Percentiles rank a stretch among this genome's conserved stretches.
Conservation (phyloP, 2,113 vertebrate genomes). For the Connochaetes taurinus region DNA sequence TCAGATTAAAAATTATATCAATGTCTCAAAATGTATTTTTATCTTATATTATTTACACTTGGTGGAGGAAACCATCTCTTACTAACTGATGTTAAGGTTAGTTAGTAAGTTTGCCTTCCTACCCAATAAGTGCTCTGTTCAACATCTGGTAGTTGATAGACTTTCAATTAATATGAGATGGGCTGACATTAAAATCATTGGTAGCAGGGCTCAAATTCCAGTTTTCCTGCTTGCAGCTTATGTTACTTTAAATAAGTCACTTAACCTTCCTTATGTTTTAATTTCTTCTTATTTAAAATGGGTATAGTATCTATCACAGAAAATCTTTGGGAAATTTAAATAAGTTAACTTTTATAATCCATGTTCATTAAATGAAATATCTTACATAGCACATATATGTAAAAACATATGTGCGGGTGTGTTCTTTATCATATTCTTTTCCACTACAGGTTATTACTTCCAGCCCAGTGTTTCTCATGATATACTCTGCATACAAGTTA, state of each 20-base stretch:
- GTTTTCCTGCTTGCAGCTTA: not conserved
- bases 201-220: not conserved
- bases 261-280: not conserved
- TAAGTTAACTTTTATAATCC: not conserved
- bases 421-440: not conserved
- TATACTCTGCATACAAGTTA: too few species aligned
- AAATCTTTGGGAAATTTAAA: not conserved
- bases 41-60: not conserved
- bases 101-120: not conserved
- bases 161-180: not conserved
- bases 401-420: not conserved
- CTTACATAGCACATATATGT: not conserved
- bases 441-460: not conserved
- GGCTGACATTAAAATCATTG: not conserved
- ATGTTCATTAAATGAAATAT: not conserved
- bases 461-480: too few species aligned
- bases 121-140: not conserved
- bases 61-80: not conserved
- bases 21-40: not conserved
- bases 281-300: constrained; percentile 6
- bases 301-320: not conserved
- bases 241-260: not conserved
- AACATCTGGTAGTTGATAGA: not conserved
- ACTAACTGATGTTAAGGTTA: not conserved
- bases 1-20: not conserved